A percentile compares a stretch with the other conserved stretches of the same genome.
These are phyloP conservation scores for Apaloderma vittatum DNA, from an alignment of 2,113 vertebrate species.

Conservation along the genomic window DNA sequence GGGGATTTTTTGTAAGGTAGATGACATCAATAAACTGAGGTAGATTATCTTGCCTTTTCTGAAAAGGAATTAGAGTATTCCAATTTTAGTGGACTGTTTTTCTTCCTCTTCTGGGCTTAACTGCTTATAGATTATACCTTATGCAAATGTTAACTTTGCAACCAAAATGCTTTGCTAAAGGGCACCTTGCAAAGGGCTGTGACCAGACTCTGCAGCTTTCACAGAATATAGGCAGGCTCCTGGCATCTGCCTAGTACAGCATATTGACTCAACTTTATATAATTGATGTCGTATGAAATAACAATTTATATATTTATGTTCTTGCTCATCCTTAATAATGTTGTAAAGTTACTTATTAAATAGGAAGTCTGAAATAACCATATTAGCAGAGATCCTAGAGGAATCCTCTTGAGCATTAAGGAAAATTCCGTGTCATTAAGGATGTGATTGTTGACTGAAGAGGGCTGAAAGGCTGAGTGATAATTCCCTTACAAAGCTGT, in stretches of 20 bases:
- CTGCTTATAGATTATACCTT: constrained; percentile 15
- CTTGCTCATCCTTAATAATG: not conserved
- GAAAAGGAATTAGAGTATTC: constrained; percentile 36
- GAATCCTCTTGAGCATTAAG: constrained; percentile 21
- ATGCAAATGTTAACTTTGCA: constrained; percentile 29
- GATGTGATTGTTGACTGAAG: constrained; percentile 5
- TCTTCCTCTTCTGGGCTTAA: constrained; percentile 20
- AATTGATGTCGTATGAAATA: not conserved
- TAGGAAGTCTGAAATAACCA: not conserved
- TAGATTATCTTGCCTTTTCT: constrained; percentile 38
- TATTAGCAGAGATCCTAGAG: not conserved
- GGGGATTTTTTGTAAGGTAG: not conserved
- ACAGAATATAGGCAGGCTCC: not conserved
- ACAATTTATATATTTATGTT: not conserved
- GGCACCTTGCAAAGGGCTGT: not conserved
- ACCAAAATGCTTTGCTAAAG: not conserved
- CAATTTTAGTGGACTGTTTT: constrained; percentile 4
- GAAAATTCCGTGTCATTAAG: constrained; percentile 21
- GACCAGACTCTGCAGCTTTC: not conserved
- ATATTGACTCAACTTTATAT: not conserved
- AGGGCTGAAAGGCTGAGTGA: constrained; percentile 18
- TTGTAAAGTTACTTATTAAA: not conserved
- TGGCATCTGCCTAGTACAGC: not conserved
- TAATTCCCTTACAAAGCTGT: constrained; percentile 38
- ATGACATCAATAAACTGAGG: not conserved